A percentile compares a stretch with the other conserved stretches of the same genome.
Evolutionary conservation across 2,797 vertebrate genomes (phyloP).

Genomic region (Dromococcyx pavoninus): DNA sequence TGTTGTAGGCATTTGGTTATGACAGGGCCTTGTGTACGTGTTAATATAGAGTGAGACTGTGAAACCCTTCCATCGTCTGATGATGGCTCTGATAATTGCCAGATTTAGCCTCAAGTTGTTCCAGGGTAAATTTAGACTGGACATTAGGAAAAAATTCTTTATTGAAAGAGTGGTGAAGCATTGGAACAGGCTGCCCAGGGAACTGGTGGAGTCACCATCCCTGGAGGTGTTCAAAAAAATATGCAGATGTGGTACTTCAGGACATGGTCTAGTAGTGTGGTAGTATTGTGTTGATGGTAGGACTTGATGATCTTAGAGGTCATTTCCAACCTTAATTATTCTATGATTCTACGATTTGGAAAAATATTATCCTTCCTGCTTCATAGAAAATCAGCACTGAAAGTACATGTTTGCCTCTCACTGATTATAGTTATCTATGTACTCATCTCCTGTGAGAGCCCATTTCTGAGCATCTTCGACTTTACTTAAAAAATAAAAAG

Average conservation of each 20-base stretch:
- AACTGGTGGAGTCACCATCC: too few relatives aligned
- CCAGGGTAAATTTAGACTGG: too few relatives aligned
- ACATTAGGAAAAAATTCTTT: too few relatives aligned
- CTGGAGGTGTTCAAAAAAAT: too few relatives aligned
- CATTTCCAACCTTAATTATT: too few relatives aligned
- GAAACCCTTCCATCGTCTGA: background rate
- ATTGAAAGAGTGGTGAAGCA: too few relatives aligned
- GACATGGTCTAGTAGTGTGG: too few relatives aligned
- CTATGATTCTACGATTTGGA: background rate
- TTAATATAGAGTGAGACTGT: background rate
- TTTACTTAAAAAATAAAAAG: background rate
- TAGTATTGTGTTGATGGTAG: too few relatives aligned
- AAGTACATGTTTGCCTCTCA: accelerated
- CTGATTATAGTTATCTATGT: background rate
- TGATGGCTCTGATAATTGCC: background rate
- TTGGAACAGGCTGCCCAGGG: too few relatives aligned
- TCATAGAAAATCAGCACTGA: background rate
- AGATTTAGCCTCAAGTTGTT: background rate
- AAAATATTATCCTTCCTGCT: background rate
- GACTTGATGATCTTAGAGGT: too few relatives aligned
- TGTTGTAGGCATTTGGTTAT: background rate
- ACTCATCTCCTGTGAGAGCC: background rate
- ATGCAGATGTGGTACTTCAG: too few relatives aligned
- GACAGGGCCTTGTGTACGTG: background rate
- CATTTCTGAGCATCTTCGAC: background rate